These are phyloP conservation scores for Caenorhabditis virilis DNA, from an alignment of 2,888 invertebrate genomes.

Conservation along the genomic window DNA sequence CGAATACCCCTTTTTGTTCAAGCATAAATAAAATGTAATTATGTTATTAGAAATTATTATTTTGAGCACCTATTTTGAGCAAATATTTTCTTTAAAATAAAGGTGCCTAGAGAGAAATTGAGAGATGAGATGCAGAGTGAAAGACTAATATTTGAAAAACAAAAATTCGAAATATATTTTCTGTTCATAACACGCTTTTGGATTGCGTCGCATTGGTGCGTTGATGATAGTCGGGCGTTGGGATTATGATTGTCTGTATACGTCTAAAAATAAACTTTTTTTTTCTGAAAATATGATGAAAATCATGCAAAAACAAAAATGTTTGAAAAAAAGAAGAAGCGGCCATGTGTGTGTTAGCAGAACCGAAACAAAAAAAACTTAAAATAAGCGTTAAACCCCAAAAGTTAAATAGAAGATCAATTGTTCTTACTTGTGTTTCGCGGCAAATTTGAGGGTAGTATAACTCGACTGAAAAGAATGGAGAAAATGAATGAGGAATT, in stretches of 20 bases:
- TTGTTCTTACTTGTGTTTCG: conserved; percentile 44
- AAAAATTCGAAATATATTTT: too few species aligned
- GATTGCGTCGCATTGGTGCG: conserved; percentile 31
- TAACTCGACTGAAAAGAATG: conserved; percentile 44
- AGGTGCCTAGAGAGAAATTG: too few species aligned
- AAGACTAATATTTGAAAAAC: too few species aligned
- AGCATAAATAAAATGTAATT: too few species aligned
- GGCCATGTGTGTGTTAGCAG: background rate
- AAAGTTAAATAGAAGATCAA: too few species aligned
- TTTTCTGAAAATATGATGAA: background rate
- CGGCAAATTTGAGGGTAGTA: conserved; percentile 44
- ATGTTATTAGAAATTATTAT: too few species aligned
- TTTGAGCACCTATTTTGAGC: too few species aligned
- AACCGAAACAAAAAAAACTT: conserved; percentile 3
- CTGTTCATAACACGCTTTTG: conserved; percentile 23
- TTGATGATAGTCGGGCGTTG: conserved; percentile 59
- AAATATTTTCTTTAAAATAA: too few species aligned
- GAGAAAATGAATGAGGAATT: background rate
- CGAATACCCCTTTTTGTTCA: too few species aligned
- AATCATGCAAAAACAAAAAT: conserved; percentile 2
- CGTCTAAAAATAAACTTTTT: conserved; percentile 43
- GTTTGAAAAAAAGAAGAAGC: conserved; percentile 12
- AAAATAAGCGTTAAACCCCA: conserved; percentile 3
- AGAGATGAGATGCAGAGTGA: too few species aligned
- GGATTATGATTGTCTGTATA: conserved; percentile 59